A percentile compares a stretch with the other conserved stretches of the same genome.
These are phyloP conservation scores for Osmoderma eremita DNA, from an alignment of 2,888 invertebrate species.

Conservation along the genomic window DNA sequence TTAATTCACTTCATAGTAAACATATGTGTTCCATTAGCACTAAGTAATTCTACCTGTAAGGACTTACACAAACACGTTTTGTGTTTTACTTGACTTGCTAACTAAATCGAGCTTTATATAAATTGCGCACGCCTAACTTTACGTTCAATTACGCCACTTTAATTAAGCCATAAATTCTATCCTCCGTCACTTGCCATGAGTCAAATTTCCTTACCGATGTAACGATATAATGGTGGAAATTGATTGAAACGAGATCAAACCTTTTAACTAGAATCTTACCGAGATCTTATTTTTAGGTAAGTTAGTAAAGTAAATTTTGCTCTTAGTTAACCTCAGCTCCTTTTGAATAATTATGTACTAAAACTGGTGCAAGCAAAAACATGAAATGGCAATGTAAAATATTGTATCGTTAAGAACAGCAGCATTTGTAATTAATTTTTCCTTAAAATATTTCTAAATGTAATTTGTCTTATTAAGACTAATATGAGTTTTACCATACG, in stretches of 20 bases:
- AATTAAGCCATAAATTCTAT: slow-evolving; percentile 27
- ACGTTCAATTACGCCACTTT: slow-evolving; percentile 20
- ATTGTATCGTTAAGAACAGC: too few relatives aligned
- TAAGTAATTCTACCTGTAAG: neutral
- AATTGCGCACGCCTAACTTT: slow-evolving; percentile 13
- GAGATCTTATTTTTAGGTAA: neutral
- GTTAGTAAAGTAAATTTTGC: too few relatives aligned
- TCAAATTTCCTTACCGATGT: slow-evolving; percentile 19
- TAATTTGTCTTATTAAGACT: too few relatives aligned
- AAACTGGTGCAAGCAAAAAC: too few relatives aligned
- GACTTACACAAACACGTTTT: slow-evolving; percentile 14
- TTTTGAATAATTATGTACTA: too few relatives aligned
- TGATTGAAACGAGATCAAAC: slow-evolving; percentile 20
- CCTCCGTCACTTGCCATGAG: slow-evolving; percentile 7
- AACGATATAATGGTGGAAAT: slow-evolving; percentile 12
- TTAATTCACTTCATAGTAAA: too few relatives aligned
- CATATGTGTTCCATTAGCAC: neutral
- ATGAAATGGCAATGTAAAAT: too few relatives aligned
- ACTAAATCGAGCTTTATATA: slow-evolving; percentile 20
- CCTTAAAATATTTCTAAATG: too few relatives aligned
- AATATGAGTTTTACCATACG: too few relatives aligned
- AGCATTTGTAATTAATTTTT: too few relatives aligned
- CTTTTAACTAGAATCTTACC: neutral
- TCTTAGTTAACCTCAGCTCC: too few relatives aligned
- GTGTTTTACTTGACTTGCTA: slow-evolving; percentile 22